These are phyloP conservation scores for Riparia riparia DNA, from an alignment of 2,113 vertebrate species.

Conservation along the genomic window DNA sequence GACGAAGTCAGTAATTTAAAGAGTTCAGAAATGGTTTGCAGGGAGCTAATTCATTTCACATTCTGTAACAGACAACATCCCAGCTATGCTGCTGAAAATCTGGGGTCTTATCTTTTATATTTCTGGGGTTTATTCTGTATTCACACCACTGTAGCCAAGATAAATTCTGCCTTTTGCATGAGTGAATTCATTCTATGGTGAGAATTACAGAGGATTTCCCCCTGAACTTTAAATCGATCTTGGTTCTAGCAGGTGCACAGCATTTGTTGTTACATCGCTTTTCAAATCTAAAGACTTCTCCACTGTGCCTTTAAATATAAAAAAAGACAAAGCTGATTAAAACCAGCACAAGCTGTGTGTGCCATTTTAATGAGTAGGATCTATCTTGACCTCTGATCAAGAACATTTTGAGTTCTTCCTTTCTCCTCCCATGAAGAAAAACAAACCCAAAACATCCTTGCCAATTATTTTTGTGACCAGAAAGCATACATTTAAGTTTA, in stretches of 20 bases:
- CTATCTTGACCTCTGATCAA: slow-evolving; percentile 22
- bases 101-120: not conserved
- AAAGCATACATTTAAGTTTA: slow-evolving; percentile 6
- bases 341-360: slow-evolving; percentile 12
- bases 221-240: not conserved
- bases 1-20: not conserved
- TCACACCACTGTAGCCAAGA: not conserved
- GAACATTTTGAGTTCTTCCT: slow-evolving; percentile 1
- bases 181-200: not conserved
- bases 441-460: slow-evolving; percentile 4
- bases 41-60: not conserved
- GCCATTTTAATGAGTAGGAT: not conserved
- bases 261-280: not conserved
- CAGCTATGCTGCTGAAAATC: not conserved
- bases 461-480: slow-evolving; percentile 54
- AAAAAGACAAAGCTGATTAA: slow-evolving; percentile 38
- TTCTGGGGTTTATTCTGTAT: not conserved
- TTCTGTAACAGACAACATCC: not conserved
- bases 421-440: slow-evolving; percentile 45
- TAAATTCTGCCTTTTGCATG: not conserved
- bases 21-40: not conserved
- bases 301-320: not conserved
- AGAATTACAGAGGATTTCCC: not conserved
- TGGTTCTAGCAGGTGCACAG: not conserved
- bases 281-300: not conserved